These are phyloP conservation scores for Emydocephalus ijimae DNA, from an alignment of 2,113 vertebrate species.

Conservation along the genomic window DNA sequence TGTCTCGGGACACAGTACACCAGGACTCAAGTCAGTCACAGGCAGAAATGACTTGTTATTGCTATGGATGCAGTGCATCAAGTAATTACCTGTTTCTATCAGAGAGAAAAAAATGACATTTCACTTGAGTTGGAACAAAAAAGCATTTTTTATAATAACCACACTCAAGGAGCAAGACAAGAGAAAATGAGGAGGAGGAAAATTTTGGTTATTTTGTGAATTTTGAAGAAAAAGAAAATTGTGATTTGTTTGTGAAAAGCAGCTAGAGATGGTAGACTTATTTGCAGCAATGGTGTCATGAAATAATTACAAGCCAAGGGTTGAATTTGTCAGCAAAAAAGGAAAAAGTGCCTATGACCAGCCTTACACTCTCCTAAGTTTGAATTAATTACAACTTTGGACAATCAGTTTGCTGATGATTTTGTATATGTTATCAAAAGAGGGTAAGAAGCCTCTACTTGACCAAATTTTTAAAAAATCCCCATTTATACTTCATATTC, in stretches of 20 bases:
- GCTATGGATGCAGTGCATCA: background rate
- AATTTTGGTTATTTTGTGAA: background rate
- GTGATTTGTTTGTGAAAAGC: background rate
- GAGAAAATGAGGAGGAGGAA: background rate
- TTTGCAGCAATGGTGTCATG: background rate
- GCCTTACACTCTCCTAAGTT: background rate
- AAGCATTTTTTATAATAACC: background rate
- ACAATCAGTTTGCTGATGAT: background rate
- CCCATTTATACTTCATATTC: background rate
- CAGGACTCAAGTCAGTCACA: background rate
- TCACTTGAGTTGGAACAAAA: background rate
- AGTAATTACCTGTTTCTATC: background rate
- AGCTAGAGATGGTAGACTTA: background rate
- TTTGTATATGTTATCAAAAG: background rate
- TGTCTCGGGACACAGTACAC: background rate
- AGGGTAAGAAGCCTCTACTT: background rate
- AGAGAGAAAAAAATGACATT: background rate
- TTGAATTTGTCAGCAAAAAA: background rate
- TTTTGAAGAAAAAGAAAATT: background rate
- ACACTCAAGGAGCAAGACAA: background rate
- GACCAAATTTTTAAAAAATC: background rate
- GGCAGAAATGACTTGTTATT: background rate
- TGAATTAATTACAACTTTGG: background rate
- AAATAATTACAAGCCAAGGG: background rate
- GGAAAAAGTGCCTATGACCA: background rate